phyloP scores from a whole-genome alignment of 2,113 vertebrate genomes.

The Oncorhynchus mykiss region DNA sequence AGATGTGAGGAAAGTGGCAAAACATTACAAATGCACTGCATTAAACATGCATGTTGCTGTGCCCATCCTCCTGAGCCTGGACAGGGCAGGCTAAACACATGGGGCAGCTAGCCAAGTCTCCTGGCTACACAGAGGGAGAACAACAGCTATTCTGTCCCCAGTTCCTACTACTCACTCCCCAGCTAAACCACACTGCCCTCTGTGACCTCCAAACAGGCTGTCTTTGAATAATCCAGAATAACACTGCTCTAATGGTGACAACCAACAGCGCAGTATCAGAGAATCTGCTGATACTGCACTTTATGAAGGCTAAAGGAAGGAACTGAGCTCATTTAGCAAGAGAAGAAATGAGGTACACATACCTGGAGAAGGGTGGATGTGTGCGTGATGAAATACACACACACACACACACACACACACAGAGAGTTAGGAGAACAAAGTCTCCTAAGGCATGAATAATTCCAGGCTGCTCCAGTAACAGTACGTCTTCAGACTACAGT shows the following conservation, averaged over 20 bases:
- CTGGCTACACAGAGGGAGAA: too few relatives aligned
- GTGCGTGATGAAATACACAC: too few relatives aligned
- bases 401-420: too few relatives aligned
- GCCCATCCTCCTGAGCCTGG: too few relatives aligned
- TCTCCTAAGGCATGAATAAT: conserved; percentile 32
- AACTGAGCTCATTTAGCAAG: not conserved
- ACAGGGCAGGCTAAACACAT: too few relatives aligned
- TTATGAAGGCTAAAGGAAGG: not conserved
- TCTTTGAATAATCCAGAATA: not conserved
- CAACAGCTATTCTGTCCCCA: too few relatives aligned
- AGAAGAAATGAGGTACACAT: not conserved
- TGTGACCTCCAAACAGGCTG: not conserved
- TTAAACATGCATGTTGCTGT: not conserved
- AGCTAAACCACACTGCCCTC: too few relatives aligned
- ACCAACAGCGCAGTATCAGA: not conserved
- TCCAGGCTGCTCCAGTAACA: conserved; percentile 21
- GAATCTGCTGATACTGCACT: not conserved
- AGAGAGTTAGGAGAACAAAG: not conserved
- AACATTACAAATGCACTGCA: not conserved
- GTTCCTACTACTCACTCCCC: too few relatives aligned
- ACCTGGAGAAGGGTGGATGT: not conserved
- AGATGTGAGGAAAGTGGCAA: too few relatives aligned
- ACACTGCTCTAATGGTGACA: not conserved
- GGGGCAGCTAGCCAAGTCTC: too few relatives aligned
- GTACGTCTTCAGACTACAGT: conserved; percentile 21